These are phyloP conservation scores for Araneus ventricosus DNA, from an alignment of 1,140 invertebrate genomes.

Conservation along the genomic window DNA sequence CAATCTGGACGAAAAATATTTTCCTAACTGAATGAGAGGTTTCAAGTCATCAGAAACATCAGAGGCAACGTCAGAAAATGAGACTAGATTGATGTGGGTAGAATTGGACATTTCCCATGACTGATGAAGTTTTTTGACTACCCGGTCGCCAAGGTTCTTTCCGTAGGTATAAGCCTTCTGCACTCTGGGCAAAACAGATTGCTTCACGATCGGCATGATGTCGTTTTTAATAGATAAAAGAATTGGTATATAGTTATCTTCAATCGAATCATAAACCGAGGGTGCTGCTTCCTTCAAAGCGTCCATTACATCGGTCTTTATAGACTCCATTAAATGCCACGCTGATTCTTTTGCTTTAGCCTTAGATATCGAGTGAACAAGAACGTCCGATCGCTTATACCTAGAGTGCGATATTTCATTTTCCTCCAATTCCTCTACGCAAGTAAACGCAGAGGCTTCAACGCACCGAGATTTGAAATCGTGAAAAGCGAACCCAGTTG, in stretches of 20 bases:
- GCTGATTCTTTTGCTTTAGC: neutral
- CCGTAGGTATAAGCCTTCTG: neutral
- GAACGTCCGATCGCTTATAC: too few species aligned
- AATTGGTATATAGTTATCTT: neutral
- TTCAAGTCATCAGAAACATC: slow-evolving; percentile 9
- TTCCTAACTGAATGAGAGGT: neutral
- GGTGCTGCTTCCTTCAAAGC: neutral
- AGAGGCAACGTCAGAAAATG: neutral
- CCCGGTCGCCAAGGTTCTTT: neutral
- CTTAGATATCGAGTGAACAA: slow-evolving; percentile 22
- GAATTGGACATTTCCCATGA: slow-evolving; percentile 38
- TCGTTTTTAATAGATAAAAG: neutral
- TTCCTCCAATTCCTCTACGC: neutral
- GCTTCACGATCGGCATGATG: neutral
- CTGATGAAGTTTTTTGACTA: slow-evolving; percentile 4
- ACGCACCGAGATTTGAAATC: neutral
- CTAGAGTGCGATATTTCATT: neutral
- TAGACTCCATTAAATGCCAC: neutral
- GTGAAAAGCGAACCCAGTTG: neutral
- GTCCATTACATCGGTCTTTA: neutral
- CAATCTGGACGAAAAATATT: neutral
- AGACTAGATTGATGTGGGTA: slow-evolving; percentile 40
- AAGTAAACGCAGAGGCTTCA: neutral
- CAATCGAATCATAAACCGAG: neutral
- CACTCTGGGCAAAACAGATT: neutral